A percentile compares a stretch with the other conserved stretches of the same genome.
phyloP scores from a whole-genome alignment of 2,797 vertebrate species.

The Pangasius krempfi region DNA sequence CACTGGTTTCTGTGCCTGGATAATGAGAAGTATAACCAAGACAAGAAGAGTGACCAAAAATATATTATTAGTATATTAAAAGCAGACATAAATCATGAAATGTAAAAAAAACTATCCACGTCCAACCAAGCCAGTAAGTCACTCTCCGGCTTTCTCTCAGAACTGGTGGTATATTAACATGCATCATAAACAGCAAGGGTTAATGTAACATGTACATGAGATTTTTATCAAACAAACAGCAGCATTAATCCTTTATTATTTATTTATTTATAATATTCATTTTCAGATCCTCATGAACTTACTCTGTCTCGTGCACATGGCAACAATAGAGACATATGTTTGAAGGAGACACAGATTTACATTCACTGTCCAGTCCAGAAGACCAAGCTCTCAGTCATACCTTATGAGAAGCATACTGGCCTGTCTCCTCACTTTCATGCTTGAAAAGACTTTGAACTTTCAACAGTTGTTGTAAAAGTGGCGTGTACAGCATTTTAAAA shows the following conservation, averaged over 20 bases:
- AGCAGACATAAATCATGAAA: constrained; percentile 49
- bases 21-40: constrained; percentile 62
- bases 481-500: constrained; percentile 8
- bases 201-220: constrained; percentile 55
- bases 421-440: constrained; percentile 10
- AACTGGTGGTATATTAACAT: constrained; percentile 71
- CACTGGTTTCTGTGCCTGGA: constrained; percentile 54
- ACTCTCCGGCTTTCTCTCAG: constrained; percentile 54
- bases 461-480: constrained; percentile 25
- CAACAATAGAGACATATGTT: constrained; percentile 20
- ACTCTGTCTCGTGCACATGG: constrained; percentile 34
- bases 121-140: constrained; percentile 26
- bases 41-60: constrained; percentile 61
- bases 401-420: not conserved
- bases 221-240: constrained; percentile 67
- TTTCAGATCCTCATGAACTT: constrained; percentile 29
- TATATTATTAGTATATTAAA: constrained; percentile 50
- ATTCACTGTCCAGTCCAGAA: constrained; percentile 32
- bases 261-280: constrained; percentile 43
- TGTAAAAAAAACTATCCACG: not conserved
- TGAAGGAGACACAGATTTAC: constrained; percentile 20
- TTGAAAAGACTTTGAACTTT: not conserved
- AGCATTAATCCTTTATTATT: constrained; percentile 55
- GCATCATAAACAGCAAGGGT: constrained; percentile 53
- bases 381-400: not conserved